Evolutionary conservation across 2,888 invertebrate species (phyloP), one percentile per base, ranked within the genome.

Genomic region (Mylabris sibirica): DNA sequence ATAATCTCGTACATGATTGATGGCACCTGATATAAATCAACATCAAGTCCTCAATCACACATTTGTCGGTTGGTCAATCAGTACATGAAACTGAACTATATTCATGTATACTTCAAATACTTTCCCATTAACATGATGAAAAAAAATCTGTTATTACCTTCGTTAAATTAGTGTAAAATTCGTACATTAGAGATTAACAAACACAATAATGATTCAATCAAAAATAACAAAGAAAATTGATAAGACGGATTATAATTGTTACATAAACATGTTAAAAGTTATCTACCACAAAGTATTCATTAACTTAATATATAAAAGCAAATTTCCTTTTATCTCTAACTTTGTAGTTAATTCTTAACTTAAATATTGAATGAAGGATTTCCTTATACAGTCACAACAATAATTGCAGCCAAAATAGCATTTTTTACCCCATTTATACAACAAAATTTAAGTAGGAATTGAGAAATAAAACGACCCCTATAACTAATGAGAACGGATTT

Each of bases 11-110:
- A 26, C 57, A 57, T 57, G 57, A 57, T 57, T 57, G 57, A 57
- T 57, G 26, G n/a, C 26, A 26, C 6, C 57, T 57, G 26, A 57
- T 57, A 57, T 57, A 26, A 57, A 57, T 57, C 57, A 57, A 14
- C 57, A 57, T 57, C 57, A 57, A 53, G 57, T 57, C 6, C 57
- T 26, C 57, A 57, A 57, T 57, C 57, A 57, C 57, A 57, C 24
- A 57, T 57, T 49, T 57, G 57, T 57, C n/a, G 26, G 57, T 57
- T 5, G 26, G 57, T 57, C 57, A 30, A 30, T 30, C 30, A 57
- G 22, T 57, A 57, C 57, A 14, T 57, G 24, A 30, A 30, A 30
- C 30, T 30, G 30, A 57, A 57, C 11, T 26, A 24, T 1, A 9
- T 20, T 20, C 26, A n/a, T 30, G 30, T 8, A 8, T 57, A 57